A percentile compares a stretch with the other conserved stretches of the same genome.
These are phyloP conservation scores for Matsumyia berberina DNA, from an alignment of 2,888 invertebrate genomes.

Conservation along the genomic window DNA sequence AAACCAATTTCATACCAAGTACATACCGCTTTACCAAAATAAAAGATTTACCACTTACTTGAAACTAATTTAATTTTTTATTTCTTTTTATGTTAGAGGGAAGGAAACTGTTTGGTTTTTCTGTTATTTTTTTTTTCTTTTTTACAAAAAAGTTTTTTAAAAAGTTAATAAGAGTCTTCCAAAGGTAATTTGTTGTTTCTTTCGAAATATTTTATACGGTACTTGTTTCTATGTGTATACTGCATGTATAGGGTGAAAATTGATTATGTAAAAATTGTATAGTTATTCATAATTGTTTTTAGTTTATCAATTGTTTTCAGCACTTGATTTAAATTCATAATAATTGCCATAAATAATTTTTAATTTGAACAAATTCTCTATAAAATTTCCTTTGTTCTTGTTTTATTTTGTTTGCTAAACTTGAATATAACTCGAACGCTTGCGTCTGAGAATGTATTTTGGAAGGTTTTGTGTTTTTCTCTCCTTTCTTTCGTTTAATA, in stretches of 20 bases:
- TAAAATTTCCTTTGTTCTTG: background rate
- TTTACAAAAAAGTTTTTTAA: conserved; percentile 33
- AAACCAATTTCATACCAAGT: too few species aligned
- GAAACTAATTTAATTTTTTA: conserved; percentile 53
- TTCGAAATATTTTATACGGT: conserved; percentile 21
- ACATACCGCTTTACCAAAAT: too few species aligned
- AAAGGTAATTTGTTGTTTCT: conserved; percentile 9
- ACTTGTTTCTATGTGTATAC: conserved; percentile 40
- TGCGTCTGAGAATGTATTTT: conserved; percentile 46
- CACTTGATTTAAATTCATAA: conserved; percentile 80
- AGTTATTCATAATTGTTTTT: conserved; percentile 50
- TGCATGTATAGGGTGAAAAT: conserved; percentile 59
- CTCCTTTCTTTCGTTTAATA: conserved; percentile 11
- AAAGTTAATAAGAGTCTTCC: conserved; percentile 50
- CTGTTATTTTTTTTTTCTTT: conserved; percentile 1
- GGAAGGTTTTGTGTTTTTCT: conserved; percentile 53
- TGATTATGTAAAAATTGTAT: conserved; percentile 67
- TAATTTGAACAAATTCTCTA: conserved; percentile 29
- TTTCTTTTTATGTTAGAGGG: conserved; percentile 54
- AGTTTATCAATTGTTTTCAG: conserved; percentile 77
- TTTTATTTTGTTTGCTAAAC: background rate
- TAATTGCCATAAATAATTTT: conserved; percentile 26
- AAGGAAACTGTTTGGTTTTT: conserved; percentile 13
- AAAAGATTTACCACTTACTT: conserved; percentile 27
- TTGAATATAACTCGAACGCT: conserved; percentile 26